Conservation (phyloP, 2,113 vertebrate species). For the Corvus cornix region DNA sequence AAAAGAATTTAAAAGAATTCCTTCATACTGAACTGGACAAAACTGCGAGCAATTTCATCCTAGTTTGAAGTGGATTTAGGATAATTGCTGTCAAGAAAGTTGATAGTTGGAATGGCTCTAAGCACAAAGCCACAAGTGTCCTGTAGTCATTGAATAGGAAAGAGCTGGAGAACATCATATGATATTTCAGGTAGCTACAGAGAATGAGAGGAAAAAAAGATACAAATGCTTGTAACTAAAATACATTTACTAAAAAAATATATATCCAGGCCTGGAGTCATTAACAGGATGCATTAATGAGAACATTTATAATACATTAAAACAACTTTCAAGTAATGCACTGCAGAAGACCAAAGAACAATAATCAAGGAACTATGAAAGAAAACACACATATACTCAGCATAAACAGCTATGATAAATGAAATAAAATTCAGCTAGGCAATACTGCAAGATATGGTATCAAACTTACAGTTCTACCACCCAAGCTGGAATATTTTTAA, state of each 20-base stretch:
- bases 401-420: background rate
- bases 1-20: background rate
- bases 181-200: background rate
- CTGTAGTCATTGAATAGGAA: background rate
- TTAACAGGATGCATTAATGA: background rate
- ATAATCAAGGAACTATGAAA: background rate
- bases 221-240: background rate
- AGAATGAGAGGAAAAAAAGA: background rate
- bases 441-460: background rate
- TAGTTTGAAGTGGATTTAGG: background rate
- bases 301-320: background rate
- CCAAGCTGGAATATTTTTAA: background rate
- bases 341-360: background rate
- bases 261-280: background rate
- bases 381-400: background rate
- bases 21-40: background rate
- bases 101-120: background rate
- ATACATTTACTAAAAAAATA: background rate
- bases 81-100: constrained; percentile 1
- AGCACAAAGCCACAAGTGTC: background rate
- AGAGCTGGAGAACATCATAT: background rate
- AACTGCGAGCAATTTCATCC: background rate
- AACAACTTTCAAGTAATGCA: background rate
- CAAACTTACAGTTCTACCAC: background rate
- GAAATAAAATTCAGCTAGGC: background rate